phyloP scores from a whole-genome alignment of 92 coral and sea anemone species.

The Paramuricea clavata region DNA sequence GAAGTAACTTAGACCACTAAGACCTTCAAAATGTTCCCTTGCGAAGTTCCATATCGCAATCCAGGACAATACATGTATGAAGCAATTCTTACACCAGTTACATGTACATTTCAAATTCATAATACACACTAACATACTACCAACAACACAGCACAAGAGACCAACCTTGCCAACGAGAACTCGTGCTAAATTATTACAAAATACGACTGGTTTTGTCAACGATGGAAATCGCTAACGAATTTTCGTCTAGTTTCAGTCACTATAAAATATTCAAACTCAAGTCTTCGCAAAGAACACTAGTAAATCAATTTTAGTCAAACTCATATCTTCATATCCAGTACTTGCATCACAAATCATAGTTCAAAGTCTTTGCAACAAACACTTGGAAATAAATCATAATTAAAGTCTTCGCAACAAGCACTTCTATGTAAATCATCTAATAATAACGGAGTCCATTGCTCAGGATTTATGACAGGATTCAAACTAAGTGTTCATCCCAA shows the following conservation, averaged over 20 bases:
- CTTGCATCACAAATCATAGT: neutral
- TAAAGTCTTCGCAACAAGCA: constrained; percentile 10
- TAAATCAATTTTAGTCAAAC: constrained; percentile 6
- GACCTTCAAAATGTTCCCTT: constrained; percentile 18
- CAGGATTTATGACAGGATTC: constrained; percentile 31
- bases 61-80: neutral
- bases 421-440: neutral
- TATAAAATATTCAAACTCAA: constrained; percentile 14
- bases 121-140: neutral
- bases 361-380: neutral
- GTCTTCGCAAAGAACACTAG: neutral
- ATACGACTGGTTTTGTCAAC: neutral
- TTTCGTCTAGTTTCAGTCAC: neutral
- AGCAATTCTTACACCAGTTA: neutral
- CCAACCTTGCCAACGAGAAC: neutral
- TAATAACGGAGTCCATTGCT: constrained; percentile 41
- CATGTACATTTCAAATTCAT: neutral
- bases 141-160: neutral
- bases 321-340: neutral
- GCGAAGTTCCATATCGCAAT: constrained; percentile 9
- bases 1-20: neutral
- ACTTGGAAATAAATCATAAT: constrained; percentile 2
- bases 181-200: neutral
- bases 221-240: neutral
- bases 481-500: constrained; percentile 67